Conservation (phyloP, 2,113 vertebrate species). For the human region GRCh38 chr11:123459001-123459500, state of each 20-base stretch:
- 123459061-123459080: not conserved
- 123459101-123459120: not conserved
- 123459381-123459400: no score
- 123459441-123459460: not conserved
- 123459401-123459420: no score
- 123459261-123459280: no score
- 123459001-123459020: not conserved
- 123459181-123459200: not conserved
- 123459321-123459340: no score
- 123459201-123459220: not conserved
- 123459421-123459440: not conserved
- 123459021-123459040: rapidly evolving
- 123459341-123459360: no score
- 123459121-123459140: not conserved
- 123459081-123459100: not conserved
- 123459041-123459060: not conserved
- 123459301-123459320: no score
- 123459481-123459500: not conserved
- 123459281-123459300: no score
- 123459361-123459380: no score
- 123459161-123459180: not conserved
- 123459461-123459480: not conserved
- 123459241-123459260: no score
- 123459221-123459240: no score
- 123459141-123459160: not conserved